A percentile compares a stretch with the other conserved stretches of the same genome.
Conservation (phyloP, 2,888 invertebrate species). For the Lymantria dispar region DNA sequence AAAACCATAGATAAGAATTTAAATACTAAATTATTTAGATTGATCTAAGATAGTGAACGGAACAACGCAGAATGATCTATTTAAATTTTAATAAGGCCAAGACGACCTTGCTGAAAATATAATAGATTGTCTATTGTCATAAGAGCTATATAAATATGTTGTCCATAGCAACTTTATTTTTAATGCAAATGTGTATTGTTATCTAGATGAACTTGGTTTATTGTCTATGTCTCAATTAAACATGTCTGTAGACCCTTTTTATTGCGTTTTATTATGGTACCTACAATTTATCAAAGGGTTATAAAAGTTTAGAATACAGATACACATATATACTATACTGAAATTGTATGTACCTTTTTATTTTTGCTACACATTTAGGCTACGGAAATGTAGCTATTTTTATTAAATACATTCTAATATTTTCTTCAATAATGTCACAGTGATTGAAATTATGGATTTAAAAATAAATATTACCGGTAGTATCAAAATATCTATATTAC, state of each 20-base stretch:
- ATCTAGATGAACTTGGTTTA: constrained; percentile 34
- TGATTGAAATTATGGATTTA: too few species aligned
- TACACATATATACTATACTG: neutral
- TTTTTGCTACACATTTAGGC: too few species aligned
- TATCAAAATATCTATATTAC: too few species aligned
- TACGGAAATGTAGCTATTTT: too few species aligned
- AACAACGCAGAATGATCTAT: neutral
- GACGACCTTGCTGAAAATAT: constrained; percentile 35
- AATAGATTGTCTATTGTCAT: constrained; percentile 27
- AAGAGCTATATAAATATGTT: constrained; percentile 12
- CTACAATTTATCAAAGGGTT: neutral
- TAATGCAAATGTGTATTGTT: constrained; percentile 34
- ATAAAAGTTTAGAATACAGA: neutral
- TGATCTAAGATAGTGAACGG: neutral
- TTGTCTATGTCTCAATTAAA: constrained; percentile 26
- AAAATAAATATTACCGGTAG: too few species aligned
- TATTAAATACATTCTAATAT: too few species aligned
- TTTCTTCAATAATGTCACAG: too few species aligned
- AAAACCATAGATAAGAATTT: too few species aligned
- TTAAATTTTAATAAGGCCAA: constrained; percentile 12
- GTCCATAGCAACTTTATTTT: constrained; percentile 20
- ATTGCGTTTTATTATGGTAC: neutral
- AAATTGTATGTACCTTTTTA: too few species aligned
- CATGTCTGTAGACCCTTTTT: neutral
- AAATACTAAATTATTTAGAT: neutral